Conservation (phyloP, 2,888 invertebrate genomes). For the Eupithecia inturbata region DNA sequence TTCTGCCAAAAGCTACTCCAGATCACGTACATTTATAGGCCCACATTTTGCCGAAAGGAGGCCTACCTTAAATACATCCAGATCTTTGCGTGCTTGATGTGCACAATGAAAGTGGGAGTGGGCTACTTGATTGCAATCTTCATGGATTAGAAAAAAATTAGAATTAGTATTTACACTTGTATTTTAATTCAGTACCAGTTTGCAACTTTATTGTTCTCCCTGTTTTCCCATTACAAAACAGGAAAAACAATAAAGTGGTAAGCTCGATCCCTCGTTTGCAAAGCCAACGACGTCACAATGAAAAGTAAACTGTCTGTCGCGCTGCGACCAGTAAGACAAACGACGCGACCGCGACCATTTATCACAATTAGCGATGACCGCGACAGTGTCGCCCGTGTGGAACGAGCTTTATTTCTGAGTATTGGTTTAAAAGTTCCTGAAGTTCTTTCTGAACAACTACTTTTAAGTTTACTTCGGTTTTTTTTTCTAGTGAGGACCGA, state of each 20-base stretch:
- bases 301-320: conserved; percentile 71
- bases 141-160: no score
- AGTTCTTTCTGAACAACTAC: neutral
- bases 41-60: no score
- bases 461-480: neutral
- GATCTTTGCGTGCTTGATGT: no score
- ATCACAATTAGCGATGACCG: conserved; percentile 78
- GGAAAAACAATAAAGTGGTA: conserved; percentile 2
- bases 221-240: neutral
- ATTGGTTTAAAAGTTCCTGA: conserved; percentile 19
- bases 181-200: no score
- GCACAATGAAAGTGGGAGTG: no score
- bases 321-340: conserved; percentile 69
- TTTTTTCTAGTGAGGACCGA: neutral
- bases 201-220: neutral
- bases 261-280: conserved; percentile 51
- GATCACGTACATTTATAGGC: no score
- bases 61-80: no score
- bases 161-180: no score
- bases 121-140: no score
- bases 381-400: conserved; percentile 52
- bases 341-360: conserved; percentile 69
- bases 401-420: conserved; percentile 51
- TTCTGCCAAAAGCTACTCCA: no score
- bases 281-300: conserved; percentile 53